phyloP scores from a whole-genome alignment of 1,140 invertebrate species.

The Saccostrea glomerata region DNA sequence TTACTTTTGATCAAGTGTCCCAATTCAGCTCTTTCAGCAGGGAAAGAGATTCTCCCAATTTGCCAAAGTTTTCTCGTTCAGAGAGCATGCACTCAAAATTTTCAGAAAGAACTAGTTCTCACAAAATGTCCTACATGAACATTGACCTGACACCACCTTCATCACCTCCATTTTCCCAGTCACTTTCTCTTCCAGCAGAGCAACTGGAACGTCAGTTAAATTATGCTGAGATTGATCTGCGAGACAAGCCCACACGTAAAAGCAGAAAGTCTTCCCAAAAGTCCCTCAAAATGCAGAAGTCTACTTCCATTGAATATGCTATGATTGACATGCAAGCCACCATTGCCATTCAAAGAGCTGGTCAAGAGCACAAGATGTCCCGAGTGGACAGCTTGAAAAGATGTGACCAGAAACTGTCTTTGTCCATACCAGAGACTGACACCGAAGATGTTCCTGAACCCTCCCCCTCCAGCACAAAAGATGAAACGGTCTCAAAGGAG shows the following conservation, averaged over 20 bases:
- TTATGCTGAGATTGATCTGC: conserved; percentile 71
- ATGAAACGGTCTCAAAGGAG: not conserved
- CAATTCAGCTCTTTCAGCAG: conserved; percentile 55
- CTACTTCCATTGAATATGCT: conserved; percentile 71
- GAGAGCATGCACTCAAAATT: conserved; percentile 55
- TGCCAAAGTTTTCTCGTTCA: conserved; percentile 48
- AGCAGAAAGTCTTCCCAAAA: conserved; percentile 51
- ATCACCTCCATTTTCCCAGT: conserved; percentile 57
- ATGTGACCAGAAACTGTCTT: conserved; percentile 47
- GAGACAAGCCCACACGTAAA: conserved; percentile 49
- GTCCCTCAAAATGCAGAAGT: conserved; percentile 57
- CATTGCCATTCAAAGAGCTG: conserved; percentile 67
- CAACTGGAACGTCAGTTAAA: conserved; percentile 70
- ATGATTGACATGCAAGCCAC: conserved; percentile 76
- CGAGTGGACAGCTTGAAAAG: conserved; percentile 66
- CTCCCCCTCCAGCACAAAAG: not conserved
- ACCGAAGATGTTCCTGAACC: not conserved
- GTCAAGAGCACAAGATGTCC: conserved; percentile 72
- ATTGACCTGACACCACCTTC: conserved; percentile 66
- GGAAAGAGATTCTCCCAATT: conserved; percentile 60
- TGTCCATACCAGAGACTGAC: conserved; percentile 20
- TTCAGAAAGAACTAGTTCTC: conserved; percentile 49
- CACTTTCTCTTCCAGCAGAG: conserved; percentile 57
- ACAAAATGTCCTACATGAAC: conserved; percentile 61
- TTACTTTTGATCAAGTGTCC: conserved; percentile 71